Conservation (phyloP, 2,113 vertebrate species). For the Zosterops japonicus region DNA sequence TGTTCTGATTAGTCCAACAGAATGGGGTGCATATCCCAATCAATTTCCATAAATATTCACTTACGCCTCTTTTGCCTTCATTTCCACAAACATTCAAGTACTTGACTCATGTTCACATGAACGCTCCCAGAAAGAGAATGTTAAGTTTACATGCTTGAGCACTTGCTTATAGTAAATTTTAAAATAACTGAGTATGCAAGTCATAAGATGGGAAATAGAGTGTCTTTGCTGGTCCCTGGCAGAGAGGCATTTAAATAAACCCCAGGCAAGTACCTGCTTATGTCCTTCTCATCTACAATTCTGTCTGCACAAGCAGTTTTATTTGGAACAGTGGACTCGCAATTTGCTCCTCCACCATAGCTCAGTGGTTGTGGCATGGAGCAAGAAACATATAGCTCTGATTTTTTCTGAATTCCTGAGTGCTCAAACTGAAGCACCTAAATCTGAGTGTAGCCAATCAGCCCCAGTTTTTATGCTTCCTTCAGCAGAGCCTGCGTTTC, state of each 20-base stretch:
- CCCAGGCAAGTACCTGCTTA: background rate
- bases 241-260: slow-evolving; percentile 23
- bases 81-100: slow-evolving; percentile 11
- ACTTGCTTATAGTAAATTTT: slow-evolving; percentile 49
- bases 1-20: background rate
- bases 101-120: slow-evolving; percentile 42
- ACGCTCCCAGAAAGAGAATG: slow-evolving; percentile 19
- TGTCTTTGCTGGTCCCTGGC: background rate
- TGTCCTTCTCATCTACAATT: background rate
- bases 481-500: background rate
- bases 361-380: background rate
- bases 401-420: background rate
- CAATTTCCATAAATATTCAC: slow-evolving; percentile 13
- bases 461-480: background rate
- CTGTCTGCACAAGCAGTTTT: background rate
- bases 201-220: background rate
- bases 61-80: slow-evolving; percentile 1
- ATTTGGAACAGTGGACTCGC: background rate
- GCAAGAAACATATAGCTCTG: background rate
- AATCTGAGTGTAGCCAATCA: background rate
- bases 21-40: background rate
- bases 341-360: background rate
- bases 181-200: slow-evolving; percentile 24
- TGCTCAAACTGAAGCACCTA: background rate
- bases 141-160: slow-evolving; percentile 50